phyloP scores from a whole-genome alignment of 2,113 vertebrate genomes.

The Pseudorhombus dupliciocellatus region DNA sequence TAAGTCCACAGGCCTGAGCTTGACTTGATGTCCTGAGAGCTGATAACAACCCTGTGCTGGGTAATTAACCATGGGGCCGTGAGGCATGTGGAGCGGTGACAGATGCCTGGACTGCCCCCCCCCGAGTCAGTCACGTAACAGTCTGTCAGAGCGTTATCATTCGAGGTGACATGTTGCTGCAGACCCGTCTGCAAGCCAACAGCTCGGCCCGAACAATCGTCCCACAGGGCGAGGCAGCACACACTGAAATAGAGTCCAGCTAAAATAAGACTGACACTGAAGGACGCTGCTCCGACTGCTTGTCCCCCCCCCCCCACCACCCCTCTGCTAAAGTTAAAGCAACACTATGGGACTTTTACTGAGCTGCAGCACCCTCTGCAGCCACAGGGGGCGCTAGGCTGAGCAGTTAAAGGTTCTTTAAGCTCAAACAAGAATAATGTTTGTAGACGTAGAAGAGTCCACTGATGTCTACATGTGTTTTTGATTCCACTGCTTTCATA shows the following conservation, averaged over 20 bases:
- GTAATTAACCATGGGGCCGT: background rate
- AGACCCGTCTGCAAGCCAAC: constrained; percentile 18
- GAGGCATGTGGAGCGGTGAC: constrained; percentile 14
- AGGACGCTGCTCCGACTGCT: background rate
- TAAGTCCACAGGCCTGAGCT: background rate
- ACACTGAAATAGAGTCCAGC: constrained; percentile 37
- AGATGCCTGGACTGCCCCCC: constrained; percentile 7
- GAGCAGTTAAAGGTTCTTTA: background rate
- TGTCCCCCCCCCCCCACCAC: too few species aligned
- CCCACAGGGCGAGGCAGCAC: constrained; percentile 3
- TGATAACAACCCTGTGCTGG: constrained; percentile 10
- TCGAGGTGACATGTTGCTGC: constrained; percentile 13
- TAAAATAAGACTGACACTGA: constrained; percentile 39
- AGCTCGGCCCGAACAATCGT: constrained; percentile 31
- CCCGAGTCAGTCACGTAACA: background rate
- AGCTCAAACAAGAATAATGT: too few species aligned
- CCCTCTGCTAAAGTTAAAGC: background rate
- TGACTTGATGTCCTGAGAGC: background rate
- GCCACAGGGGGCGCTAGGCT: background rate
- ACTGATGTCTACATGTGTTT: too few species aligned
- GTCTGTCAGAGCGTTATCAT: background rate
- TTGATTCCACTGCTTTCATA: too few species aligned
- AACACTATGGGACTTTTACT: background rate
- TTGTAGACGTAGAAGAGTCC: too few species aligned
- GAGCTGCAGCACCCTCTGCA: background rate